Conservation (phyloP, 2,113 vertebrate genomes). For the Pluvialis apricaria region DNA sequence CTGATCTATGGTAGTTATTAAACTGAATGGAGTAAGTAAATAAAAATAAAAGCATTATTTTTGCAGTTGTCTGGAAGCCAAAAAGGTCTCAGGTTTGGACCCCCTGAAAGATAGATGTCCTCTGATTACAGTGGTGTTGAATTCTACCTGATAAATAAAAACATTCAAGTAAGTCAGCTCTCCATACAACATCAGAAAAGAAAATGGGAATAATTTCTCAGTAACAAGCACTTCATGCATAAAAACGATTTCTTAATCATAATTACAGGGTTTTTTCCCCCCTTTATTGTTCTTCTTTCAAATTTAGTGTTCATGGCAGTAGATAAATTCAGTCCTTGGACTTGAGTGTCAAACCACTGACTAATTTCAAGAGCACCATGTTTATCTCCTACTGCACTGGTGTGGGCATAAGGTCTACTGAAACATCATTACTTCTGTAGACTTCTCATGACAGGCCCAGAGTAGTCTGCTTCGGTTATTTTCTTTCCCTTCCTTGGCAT, state of each 20-base stretch:
- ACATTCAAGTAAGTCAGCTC: background rate
- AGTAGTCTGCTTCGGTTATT: background rate
- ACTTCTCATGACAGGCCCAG: background rate
- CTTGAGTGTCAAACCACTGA: background rate
- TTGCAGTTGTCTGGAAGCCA: background rate
- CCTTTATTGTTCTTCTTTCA: background rate
- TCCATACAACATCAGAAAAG: background rate
- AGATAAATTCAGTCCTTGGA: background rate
- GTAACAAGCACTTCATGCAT: background rate
- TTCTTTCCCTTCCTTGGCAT: background rate
- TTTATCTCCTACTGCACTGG: background rate
- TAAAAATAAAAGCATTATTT: background rate
- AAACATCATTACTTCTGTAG: background rate
- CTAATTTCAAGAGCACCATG: background rate
- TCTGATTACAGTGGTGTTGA: background rate
- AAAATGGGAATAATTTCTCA: background rate
- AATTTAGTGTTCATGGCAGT: background rate
- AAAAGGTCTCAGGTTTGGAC: background rate
- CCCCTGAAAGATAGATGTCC: background rate
- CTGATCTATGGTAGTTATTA: background rate
- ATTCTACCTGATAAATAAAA: background rate
- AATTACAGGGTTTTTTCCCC: background rate
- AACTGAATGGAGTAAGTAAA: background rate
- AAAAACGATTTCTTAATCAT: background rate
- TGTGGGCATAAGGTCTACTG: background rate